Percentiles rank a stretch among this genome's conserved stretches.
Conservation (phyloP, 2,113 vertebrate species). For the Rousettus leschenaultii region DNA sequence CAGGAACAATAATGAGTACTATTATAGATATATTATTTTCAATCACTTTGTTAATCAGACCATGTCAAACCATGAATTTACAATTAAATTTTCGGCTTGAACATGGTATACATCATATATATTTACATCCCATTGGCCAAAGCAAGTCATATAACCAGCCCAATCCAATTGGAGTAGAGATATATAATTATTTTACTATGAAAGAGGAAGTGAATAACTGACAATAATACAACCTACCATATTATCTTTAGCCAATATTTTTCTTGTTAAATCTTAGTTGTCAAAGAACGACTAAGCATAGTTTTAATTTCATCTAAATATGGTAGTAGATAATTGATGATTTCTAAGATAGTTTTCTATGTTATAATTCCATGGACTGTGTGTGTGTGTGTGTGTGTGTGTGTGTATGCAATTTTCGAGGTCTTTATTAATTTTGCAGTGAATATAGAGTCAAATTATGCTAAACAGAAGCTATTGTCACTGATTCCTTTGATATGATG, state of each 20-base stretch:
- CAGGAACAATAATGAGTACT: not conserved
- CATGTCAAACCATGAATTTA: not conserved
- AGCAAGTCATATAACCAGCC: not conserved
- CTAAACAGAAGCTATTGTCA: not conserved
- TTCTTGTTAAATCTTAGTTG: not conserved
- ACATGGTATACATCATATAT: not conserved
- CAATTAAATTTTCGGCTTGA: not conserved
- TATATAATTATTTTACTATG: not conserved
- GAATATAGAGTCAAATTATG: not conserved
- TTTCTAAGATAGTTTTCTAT: not conserved
- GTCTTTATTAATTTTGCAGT: not conserved
- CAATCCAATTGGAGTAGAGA: not conserved
- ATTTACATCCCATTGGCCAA: not conserved
- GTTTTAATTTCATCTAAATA: not conserved
- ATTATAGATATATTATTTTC: not conserved
- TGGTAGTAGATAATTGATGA: not conserved
- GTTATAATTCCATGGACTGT: not conserved
- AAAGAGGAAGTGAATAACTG: not conserved
- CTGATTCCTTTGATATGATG: not conserved
- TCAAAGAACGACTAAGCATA: not conserved
- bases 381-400: not conserved
- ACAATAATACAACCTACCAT: not conserved
- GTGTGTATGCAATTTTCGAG: not conserved
- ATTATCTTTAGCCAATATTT: not conserved
- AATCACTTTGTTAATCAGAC: not conserved